phyloP scores from a whole-genome alignment of 2,888 invertebrate genomes.

The Odontothrips loti region DNA sequence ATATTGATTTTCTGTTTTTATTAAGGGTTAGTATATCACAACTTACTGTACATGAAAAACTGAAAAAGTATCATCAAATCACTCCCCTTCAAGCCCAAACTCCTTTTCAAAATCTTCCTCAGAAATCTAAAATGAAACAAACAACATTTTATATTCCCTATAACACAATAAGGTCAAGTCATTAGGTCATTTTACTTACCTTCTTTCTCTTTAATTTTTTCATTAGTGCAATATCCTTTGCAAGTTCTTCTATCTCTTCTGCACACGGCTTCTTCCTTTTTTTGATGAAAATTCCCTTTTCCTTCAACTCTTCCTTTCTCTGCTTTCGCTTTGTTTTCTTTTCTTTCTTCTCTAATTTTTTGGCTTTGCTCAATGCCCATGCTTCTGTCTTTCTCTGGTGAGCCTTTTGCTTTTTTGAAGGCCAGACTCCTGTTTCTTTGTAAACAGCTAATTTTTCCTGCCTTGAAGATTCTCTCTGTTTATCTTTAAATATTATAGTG shows the following conservation, averaged over 20 bases:
- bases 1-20: no score
- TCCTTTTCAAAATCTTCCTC: constrained; percentile 49
- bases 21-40: no score
- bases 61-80: no score
- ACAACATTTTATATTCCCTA: neutral
- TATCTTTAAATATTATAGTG: constrained; percentile 72
- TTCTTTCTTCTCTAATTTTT: constrained; percentile 61
- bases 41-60: no score
- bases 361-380: constrained; percentile 73
- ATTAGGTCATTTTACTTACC: constrained; percentile 43
- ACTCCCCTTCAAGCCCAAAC: constrained; percentile 41
- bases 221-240: constrained; percentile 73
- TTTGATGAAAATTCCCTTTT: constrained; percentile 46
- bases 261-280: constrained; percentile 56
- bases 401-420: constrained; percentile 53
- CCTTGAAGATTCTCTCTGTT: constrained; percentile 68
- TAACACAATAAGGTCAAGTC: constrained; percentile 18
- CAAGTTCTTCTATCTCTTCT: constrained; percentile 71
- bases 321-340: constrained; percentile 60
- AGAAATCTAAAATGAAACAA: constrained; percentile 46
- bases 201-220: constrained; percentile 85
- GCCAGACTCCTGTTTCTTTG: constrained; percentile 72
- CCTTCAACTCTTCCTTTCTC: constrained; percentile 57
- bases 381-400: constrained; percentile 61
- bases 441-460: constrained; percentile 66